Percentiles rank a stretch among this genome's conserved stretches.
Conservation (phyloP, 2,888 invertebrate genomes). For the Sphinx pinastri region DNA sequence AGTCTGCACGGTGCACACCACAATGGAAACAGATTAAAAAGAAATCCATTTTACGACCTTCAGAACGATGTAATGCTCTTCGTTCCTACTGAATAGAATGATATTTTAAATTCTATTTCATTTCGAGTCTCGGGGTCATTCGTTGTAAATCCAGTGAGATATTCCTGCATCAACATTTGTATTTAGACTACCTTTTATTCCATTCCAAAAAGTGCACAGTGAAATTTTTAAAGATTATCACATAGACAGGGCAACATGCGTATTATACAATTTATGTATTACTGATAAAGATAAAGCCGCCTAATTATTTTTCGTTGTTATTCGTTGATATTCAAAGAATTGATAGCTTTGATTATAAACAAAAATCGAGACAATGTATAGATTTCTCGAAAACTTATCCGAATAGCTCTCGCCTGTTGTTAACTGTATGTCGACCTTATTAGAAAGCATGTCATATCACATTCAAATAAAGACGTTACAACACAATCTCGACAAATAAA, state of each 20-base stretch:
- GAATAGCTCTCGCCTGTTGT: background rate
- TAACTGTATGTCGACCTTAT: background rate
- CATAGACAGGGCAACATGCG: too few relatives aligned
- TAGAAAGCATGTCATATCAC: background rate
- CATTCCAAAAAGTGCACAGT: too few relatives aligned
- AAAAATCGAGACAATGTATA: background rate
- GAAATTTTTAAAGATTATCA: too few relatives aligned
- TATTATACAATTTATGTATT: background rate
- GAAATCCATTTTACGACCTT: background rate
- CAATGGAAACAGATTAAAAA: constrained; percentile 11
- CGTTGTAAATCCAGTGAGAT: too few relatives aligned
- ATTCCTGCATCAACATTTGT: too few relatives aligned
- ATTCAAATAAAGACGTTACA: background rate
- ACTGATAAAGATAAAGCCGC: background rate
- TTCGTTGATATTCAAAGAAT: background rate
- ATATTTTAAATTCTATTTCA: background rate
- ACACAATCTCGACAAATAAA: background rate
- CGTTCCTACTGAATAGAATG: too few relatives aligned
- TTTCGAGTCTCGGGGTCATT: too few relatives aligned
- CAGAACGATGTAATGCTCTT: background rate
- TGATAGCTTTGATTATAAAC: background rate
- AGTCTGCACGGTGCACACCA: background rate
- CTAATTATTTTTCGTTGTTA: background rate
- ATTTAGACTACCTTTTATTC: too few relatives aligned
- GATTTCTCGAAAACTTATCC: background rate